Conservation (phyloP, 2,113 vertebrate genomes). For the Argyrosomus japonicus region DNA sequence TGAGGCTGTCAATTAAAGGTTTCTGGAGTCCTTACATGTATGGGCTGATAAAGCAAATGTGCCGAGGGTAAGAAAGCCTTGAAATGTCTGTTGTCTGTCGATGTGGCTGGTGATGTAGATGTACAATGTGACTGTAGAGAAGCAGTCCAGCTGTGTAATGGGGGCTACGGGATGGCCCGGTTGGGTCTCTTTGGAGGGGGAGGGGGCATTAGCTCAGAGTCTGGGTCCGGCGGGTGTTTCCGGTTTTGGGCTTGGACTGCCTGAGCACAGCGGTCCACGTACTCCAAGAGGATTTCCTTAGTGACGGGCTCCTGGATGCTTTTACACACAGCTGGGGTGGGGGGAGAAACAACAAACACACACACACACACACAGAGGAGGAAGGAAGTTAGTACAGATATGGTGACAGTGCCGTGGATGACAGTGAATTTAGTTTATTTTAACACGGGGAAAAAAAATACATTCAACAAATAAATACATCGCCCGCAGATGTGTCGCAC, state of each 20-base stretch:
- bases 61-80: conserved; percentile 51
- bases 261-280: conserved; percentile 89
- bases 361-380: conserved; percentile 20
- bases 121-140: conserved; percentile 65
- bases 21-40: conserved; percentile 48
- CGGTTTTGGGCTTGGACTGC: conserved; percentile 86
- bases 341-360: conserved; percentile 19
- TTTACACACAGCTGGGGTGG: conserved; percentile 92
- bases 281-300: conserved; percentile 95
- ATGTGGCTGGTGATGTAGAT: conserved; percentile 53
- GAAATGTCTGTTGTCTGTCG: conserved; percentile 51
- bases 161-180: conserved; percentile 81
- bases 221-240: conserved; percentile 90
- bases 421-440: not conserved
- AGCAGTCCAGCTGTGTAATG: conserved; percentile 51
- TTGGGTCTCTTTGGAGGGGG: conserved; percentile 93
- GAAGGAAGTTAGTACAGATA: conserved; percentile 49
- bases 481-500: not conserved
- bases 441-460: not conserved
- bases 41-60: conserved; percentile 57
- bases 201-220: conserved; percentile 96
- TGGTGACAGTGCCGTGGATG: not conserved
- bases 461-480: not conserved
- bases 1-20: conserved; percentile 50
- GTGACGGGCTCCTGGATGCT: conserved; percentile 97